Evolutionary conservation across 23 tunicate species (phyloP).

Genomic region (Trididemnum clinides): DNA sequence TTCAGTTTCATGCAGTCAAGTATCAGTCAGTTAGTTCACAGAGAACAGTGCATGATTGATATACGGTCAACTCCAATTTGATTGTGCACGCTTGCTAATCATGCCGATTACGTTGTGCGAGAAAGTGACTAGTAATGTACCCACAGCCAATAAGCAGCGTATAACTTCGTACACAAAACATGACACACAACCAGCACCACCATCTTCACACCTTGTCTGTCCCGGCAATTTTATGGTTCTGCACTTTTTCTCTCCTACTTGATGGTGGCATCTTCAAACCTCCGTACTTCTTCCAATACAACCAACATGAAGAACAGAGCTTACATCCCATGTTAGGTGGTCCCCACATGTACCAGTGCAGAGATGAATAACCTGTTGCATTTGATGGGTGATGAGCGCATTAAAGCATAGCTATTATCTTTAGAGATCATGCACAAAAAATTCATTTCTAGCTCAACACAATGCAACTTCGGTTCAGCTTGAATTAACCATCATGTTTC

Average conservation of each 20-base stretch:
- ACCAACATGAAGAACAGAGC: constrained; percentile 93
- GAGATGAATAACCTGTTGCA: constrained; percentile 53
- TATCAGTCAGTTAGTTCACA: too few species aligned
- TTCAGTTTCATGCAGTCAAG: not conserved
- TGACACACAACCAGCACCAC: not conserved
- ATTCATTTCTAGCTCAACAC: too few species aligned
- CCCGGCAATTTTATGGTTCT: constrained; percentile 82
- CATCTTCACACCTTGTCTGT: constrained; percentile 67
- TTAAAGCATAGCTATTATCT: too few species aligned
- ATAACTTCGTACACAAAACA: too few species aligned
- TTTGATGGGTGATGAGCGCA: too few species aligned
- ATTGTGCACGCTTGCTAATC: too few species aligned
- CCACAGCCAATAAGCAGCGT: too few species aligned
- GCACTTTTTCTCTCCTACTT: constrained; percentile 64
- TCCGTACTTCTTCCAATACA: constrained; percentile 99
- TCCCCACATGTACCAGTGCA: constrained; percentile 91
- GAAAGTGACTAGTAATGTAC: too few species aligned
- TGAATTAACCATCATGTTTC: not conserved
- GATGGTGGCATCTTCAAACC: constrained; percentile 94
- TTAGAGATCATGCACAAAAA: too few species aligned
- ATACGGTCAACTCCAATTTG: too few species aligned
- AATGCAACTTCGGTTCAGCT: not conserved
- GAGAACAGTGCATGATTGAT: too few species aligned
- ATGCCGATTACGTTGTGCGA: too few species aligned
- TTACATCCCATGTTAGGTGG: constrained; percentile 84